Base-by-base conservation (phyloP, 2,888 invertebrate genomes). In the Hyalella azteca region DNA sequence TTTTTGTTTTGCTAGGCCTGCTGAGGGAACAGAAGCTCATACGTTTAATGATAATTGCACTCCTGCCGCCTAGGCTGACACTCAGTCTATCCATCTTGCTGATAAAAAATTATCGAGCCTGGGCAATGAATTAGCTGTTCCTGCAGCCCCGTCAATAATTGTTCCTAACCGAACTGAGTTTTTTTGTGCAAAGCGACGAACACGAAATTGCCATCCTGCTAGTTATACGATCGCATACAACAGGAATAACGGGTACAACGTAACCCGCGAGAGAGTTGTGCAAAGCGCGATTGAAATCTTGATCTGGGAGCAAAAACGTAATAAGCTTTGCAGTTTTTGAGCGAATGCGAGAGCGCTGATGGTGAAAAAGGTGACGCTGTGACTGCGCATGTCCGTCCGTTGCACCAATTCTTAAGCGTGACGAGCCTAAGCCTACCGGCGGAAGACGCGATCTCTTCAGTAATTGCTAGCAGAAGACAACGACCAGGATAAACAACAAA, bases 401-500 rank as follows among this genome's bases (percentile, higher is more conserved):
- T 66, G 66, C 66, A 66, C 36, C 66, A 66, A 66, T 66, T 66
- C 36, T 36, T 22, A 66, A 66, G 36, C 66, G 66, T 66, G 66
- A 66, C 66, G 36, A 66, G 66, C 66, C 66, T 66, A 66, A 66
- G 66, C 66, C 66, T 66, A 66, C 66, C 66, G 66, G 66, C 66
- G 66, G 66, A 66, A 66, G 66, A 66, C 66, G 66, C 66, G 66
- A 66, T 32, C 66, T 32, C 36, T 66, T 22, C 66, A 66, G 66
- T 66, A 66, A 66, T 66, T 66, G 66, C 66, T 66, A 66, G 66
- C 66, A 66, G 66, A 66, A 66, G 66, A 66, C 66, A 66, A 66
- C 39, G 36, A n/a, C 66, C 36, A 66, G 66, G 66, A 66, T 66
- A 66, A 66, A 66, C 66, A 66, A 66, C 66, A 66, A 66, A 66